These are phyloP conservation scores for Hemicrepidius hirtus DNA, from an alignment of 2,888 invertebrate species.

Conservation along the genomic window DNA sequence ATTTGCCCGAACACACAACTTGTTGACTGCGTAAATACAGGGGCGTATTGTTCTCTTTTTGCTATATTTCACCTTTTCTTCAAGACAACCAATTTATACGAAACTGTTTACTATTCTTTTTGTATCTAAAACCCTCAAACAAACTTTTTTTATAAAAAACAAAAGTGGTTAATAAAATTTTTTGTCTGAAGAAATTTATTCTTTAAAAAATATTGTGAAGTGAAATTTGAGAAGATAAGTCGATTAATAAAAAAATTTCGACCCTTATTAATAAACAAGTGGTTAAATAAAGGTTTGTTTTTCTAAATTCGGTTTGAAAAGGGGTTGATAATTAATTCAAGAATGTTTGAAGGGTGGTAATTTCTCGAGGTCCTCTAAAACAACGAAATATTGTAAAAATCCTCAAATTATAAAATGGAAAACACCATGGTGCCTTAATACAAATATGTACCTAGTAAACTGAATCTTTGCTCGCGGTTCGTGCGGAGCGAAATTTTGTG, in stretches of 20 bases:
- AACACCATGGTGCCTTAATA: conserved; percentile 51
- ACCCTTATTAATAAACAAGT: conserved; percentile 2
- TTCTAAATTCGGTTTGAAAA: not conserved
- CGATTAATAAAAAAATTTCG: conserved; percentile 12
- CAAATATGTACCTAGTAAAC: conserved; percentile 62
- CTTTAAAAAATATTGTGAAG: not conserved
- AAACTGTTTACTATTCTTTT: not conserved
- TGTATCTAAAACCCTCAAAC: not conserved
- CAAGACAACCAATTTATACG: not conserved
- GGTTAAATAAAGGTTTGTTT: not conserved
- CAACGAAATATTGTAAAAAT: conserved; percentile 52
- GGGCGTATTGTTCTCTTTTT: conserved; percentile 70
- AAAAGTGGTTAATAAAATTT: too few relatives aligned
- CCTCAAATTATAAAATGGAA: conserved; percentile 57
- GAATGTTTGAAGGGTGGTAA: conserved; percentile 23
- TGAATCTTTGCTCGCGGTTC: conserved; percentile 69
- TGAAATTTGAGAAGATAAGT: not conserved
- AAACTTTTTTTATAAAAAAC: too few relatives aligned
- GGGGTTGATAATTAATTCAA: conserved; percentile 22
- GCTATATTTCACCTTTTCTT: conserved; percentile 46
- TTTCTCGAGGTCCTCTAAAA: conserved; percentile 39
- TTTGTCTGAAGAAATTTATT: not conserved
- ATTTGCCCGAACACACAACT: conserved; percentile 72
- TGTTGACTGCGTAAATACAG: conserved; percentile 72
- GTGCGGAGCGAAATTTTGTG: conserved; percentile 70